Conservation (phyloP, 2,113 vertebrate genomes). For the Mus musculus region GRCm39 chr2:164274501-164275000, state of each 20-base stretch:
- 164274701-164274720: not conserved
- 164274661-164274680: conserved; percentile 20
- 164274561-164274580: not conserved
- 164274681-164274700: not conserved
- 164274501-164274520: not conserved
- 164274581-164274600: not conserved
- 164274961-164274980: not conserved
- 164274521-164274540: not conserved
- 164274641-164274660: not conserved
- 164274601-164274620: not conserved
- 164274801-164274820: conserved; percentile 74
- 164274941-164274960: not conserved
- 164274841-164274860: conserved; percentile 63
- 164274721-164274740: not conserved
- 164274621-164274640: not conserved
- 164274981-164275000: not conserved
- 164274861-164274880: conserved; percentile 69
- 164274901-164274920: not conserved
- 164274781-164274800: conserved; percentile 76
- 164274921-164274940: not conserved
- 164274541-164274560: not conserved
- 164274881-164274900: not conserved
- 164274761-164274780: conserved; percentile 66
- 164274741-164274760: conserved; percentile 22
- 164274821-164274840: conserved; percentile 68